A percentile compares a stretch with the other conserved stretches of the same genome.
These are phyloP conservation scores for Sphenodon punctatus DNA, from an alignment of 2,797 vertebrate species.

Conservation along the genomic window DNA sequence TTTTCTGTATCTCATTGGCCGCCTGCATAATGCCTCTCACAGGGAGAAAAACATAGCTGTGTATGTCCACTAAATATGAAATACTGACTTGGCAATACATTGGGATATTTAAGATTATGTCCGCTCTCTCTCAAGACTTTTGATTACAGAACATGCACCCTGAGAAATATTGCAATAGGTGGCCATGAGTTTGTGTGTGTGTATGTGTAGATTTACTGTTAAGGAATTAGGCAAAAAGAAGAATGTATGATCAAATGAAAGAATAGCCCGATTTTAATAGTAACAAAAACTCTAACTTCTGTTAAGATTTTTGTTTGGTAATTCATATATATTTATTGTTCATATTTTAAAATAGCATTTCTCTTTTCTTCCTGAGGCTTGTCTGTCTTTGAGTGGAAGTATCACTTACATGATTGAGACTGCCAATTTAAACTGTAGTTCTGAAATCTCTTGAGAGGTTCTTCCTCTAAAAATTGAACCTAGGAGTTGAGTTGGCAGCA, in stretches of 20 bases:
- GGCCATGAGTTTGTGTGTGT: conserved; percentile 36
- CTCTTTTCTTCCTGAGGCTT: neutral
- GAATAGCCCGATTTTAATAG: neutral
- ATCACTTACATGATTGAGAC: neutral
- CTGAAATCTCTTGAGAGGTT: neutral
- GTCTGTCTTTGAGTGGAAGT: neutral
- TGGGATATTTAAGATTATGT: conserved; percentile 61
- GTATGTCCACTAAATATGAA: conserved; percentile 60
- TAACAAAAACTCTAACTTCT: neutral
- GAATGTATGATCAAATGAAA: conserved; percentile 14
- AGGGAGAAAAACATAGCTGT: conserved; percentile 53
- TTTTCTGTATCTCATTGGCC: conserved; percentile 58
- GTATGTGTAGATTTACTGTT: conserved; percentile 51
- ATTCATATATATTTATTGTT: neutral
- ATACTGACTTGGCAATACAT: conserved; percentile 64
- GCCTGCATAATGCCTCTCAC: conserved; percentile 51
- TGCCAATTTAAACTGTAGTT: neutral
- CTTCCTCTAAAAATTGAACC: neutral
- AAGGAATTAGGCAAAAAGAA: conserved; percentile 49
- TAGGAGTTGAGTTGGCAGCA: neutral
- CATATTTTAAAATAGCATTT: neutral
- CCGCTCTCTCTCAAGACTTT: conserved; percentile 57
- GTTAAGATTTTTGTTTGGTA: neutral
- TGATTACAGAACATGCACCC: conserved; percentile 53
- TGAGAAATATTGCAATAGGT: conserved; percentile 41